Conservation (phyloP, 2,888 invertebrate genomes). For the Leptopilina myrica region DNA sequence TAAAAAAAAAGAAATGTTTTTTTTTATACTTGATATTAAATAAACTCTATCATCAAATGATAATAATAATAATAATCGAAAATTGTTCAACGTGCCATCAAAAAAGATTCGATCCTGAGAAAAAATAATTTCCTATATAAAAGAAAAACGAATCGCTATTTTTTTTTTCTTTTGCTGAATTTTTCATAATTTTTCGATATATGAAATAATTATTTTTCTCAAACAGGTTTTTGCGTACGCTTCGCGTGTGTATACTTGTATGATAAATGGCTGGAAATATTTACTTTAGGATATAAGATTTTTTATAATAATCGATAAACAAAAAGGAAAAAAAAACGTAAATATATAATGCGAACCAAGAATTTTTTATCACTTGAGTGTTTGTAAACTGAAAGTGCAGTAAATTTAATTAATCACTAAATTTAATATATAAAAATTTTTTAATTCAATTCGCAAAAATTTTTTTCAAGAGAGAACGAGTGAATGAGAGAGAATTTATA, state of each 20-base stretch:
- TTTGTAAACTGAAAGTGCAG: slow-evolving; percentile 30
- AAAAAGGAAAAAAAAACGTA: neutral
- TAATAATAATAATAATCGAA: neutral
- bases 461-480: neutral
- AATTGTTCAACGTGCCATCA: slow-evolving; percentile 12
- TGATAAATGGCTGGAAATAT: slow-evolving; percentile 36
- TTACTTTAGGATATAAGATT: slow-evolving; percentile 15
- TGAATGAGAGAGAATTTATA: too few relatives aligned
- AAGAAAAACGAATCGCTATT: neutral
- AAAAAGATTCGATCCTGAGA: slow-evolving; percentile 20
- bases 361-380: slow-evolving; percentile 10
- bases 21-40: too few relatives aligned
- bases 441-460: neutral
- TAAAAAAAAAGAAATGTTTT: neutral
- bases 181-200: neutral
- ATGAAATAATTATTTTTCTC: slow-evolving; percentile 27
- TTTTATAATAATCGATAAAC: slow-evolving; percentile 27
- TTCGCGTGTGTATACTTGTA: slow-evolving; percentile 35
- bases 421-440: neutral
- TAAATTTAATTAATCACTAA: neutral
- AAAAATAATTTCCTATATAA: slow-evolving; percentile 16
- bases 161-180: neutral
- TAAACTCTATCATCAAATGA: too few relatives aligned
- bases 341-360: slow-evolving; percentile 26
- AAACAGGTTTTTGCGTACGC: slow-evolving; percentile 29